Evolutionary conservation across 2,797 vertebrate species (phyloP), one percentile per base, ranked within the genome.

Genomic region (Menidia menidia): DNA sequence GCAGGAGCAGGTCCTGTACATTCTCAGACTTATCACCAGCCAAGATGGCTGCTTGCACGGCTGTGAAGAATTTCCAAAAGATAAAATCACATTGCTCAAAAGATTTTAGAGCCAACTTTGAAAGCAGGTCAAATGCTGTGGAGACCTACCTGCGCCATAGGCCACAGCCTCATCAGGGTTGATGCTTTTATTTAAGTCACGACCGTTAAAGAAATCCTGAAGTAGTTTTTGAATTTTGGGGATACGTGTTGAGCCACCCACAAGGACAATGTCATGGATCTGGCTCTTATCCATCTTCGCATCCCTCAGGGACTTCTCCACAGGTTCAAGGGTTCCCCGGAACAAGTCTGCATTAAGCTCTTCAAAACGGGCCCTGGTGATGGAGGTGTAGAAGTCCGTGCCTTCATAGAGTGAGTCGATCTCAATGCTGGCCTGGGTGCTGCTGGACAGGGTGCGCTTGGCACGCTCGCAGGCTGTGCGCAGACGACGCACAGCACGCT

Each of bases 1-100:
- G 82, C 77, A 95, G 90, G 66, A 95, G 91, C 70, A 95, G 90
- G 82, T 95, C 95, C 87, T 95, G 94, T 10, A 95, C 94, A 55
- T 95, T 95, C 90, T 95, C 94, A 43, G 95, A 95, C 88, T 95
- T 95, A 90, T 95, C 95, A 42, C 94, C 95, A 39, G 93, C 91
- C 83, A 95, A 88, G 74, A 95, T 94, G 82, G 94, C 95, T 1
- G 95, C 95, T 83, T 95, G 95, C 60, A 95, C 95, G 84, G 95
- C 95, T 94, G 84, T 64, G 31, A 71, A 76, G 47, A 64, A 53
- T 85, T 66, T 63, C 30, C 54, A 71, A 18, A 59, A 19, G 32
- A 33, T 77, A 16, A 78, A 62, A 42, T 50, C 4, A 25, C 11
- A 12, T 50, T 42, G 16, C 2, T 44, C 14, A 4, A 71, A 35